These are phyloP conservation scores for Drosophila prosaltans DNA, from an alignment of 1,140 invertebrate genomes.

Conservation along the genomic window DNA sequence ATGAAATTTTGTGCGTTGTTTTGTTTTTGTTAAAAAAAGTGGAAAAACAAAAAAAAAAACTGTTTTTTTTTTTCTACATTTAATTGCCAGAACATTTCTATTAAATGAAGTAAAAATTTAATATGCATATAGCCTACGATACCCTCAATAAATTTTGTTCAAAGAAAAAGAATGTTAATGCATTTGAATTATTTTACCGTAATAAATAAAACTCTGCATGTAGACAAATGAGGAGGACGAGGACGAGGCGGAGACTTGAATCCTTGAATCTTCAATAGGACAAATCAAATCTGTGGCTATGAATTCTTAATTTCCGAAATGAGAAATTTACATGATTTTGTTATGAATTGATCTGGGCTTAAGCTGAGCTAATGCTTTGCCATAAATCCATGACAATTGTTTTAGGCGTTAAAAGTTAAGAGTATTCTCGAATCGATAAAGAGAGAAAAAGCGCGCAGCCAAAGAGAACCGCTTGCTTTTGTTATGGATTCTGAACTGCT, in stretches of 20 bases:
- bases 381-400: neutral
- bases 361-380: neutral
- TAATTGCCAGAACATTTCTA: conserved; percentile 68
- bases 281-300: conserved; percentile 1
- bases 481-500: conserved; percentile 13
- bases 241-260: conserved; percentile 21
- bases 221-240: conserved; percentile 11
- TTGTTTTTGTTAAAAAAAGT: conserved; percentile 77
- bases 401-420: neutral
- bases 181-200: conserved; percentile 34
- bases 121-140: conserved; percentile 32
- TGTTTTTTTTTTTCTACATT: conserved; percentile 22
- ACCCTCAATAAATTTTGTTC: conserved; percentile 33
- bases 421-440: conserved; percentile 3
- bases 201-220: conserved; percentile 39
- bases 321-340: conserved; percentile 36
- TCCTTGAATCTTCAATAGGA: conserved; percentile 9
- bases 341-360: neutral
- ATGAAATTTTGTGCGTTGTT: conserved; percentile 46
- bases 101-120: conserved; percentile 55
- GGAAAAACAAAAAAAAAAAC: conserved; percentile 49
- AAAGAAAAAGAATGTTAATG: conserved; percentile 45
- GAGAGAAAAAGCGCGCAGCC: neutral
- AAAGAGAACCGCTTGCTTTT: conserved; percentile 11
- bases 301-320: neutral